Evolutionary conservation across 2,113 vertebrate species (phyloP), one percentile per base, ranked within the genome.

Genomic region (Lycaon pictus): DNA sequence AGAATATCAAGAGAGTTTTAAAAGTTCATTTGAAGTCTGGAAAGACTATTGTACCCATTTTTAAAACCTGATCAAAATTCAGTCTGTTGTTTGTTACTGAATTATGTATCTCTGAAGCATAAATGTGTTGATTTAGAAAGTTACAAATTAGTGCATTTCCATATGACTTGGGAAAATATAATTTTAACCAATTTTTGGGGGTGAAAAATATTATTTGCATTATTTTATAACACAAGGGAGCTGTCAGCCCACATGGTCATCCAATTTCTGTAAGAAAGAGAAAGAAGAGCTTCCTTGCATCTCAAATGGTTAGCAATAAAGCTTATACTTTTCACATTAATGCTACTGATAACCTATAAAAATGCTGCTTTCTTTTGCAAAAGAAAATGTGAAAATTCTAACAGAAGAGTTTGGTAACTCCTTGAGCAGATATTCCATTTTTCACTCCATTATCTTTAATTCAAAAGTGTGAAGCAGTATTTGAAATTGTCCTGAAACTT

Each of bases 61-160:
- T 98, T 98, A 76, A 98, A 99, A 98, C 85, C 98, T 99, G 98
- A 99, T 99, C 98, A 99, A 99, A 99, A 99, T 99, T 98, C 98
- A 98, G 96, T 87, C 94, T 98, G 96, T 93, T 98, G 98, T 99
- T 99, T 98, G 98, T 99, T 99, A 96, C 98, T 99, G 99, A 99
- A 99, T 99, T 99, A 99, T 99, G 98, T 98, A 99, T 99, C 98
- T 99, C 98, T 98, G 98, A 99, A 99, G 98, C 98, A 98, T 98
- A 99, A 98, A 98, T 96, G 98, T 98, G 98, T 98, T 98, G 98
- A 98, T 98, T 98, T 98, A 98, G 98, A 98, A 99, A 99, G 98
- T 98, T 98, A 99, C 98, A 99, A 99, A 99, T 99, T 98, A 99
- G 98, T 96, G 90, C 55, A 99, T 99, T 99, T 99, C 99, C 99